Conservation (phyloP, 2,888 invertebrate genomes). For the Drosophila macrothrix region DNA sequence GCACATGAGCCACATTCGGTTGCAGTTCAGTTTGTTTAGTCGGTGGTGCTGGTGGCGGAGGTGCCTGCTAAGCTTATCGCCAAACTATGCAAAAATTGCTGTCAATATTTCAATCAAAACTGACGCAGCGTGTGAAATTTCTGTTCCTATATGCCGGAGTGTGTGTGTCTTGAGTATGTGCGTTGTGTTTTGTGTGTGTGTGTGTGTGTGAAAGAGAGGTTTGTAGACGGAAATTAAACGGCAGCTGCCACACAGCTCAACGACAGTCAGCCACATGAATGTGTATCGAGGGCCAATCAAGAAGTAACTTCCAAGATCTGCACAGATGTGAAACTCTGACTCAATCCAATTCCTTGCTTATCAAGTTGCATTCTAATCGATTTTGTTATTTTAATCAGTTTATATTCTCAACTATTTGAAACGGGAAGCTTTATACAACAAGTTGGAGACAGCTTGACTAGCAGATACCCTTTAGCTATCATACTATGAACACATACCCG, state of each 20-base stretch:
- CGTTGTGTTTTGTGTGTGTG: background rate
- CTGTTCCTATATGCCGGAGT: background rate
- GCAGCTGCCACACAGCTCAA: constrained; percentile 46
- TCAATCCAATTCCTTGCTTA: background rate
- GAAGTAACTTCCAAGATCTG: background rate
- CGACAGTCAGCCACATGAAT: constrained; percentile 19
- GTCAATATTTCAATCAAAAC: constrained; percentile 76
- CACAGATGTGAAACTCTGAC: background rate
- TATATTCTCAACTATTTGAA: background rate
- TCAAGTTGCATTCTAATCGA: background rate
- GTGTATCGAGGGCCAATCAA: constrained; percentile 26
- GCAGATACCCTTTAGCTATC: background rate
- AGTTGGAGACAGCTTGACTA: background rate
- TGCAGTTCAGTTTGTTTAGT: background rate
- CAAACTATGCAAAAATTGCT: constrained; percentile 75
- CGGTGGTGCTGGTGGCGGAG: background rate
- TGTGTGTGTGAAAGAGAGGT: constrained; percentile 2
- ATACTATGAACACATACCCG: background rate
- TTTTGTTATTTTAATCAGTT: background rate
- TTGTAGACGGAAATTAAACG: constrained; percentile 58
- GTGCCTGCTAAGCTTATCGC: constrained; percentile 39
- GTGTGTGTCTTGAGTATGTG: background rate
- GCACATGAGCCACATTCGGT: constrained; percentile 51
- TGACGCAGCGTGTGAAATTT: constrained; percentile 47
- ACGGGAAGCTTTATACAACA: background rate